Percentiles rank a stretch among this genome's conserved stretches.
Conservation (phyloP, 2,797 vertebrate species). For the Balearica regulorum region DNA sequence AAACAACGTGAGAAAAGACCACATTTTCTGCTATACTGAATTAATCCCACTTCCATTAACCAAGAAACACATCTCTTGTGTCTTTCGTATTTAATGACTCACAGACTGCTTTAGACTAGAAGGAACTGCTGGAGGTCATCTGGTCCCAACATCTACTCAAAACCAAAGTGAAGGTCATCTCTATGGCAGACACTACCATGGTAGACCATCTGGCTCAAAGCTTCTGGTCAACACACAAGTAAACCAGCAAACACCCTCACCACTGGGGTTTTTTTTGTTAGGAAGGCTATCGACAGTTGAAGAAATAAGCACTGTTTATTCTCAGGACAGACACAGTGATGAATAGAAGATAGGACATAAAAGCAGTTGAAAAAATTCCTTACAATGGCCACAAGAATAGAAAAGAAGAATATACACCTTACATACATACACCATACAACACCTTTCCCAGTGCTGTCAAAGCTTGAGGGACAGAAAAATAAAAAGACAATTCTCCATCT, state of each 20-base stretch:
- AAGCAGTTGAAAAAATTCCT: background rate
- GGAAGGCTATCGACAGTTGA: background rate
- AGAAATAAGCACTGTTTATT: background rate
- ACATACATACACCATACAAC: too few species aligned
- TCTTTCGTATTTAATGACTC: background rate
- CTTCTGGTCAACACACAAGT: background rate
- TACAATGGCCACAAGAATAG: background rate
- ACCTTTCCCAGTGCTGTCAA: background rate
- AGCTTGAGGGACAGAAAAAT: background rate
- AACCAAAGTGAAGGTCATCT: background rate
- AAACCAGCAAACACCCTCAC: background rate
- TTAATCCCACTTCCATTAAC: background rate
- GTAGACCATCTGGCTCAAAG: background rate
- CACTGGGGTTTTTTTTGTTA: background rate
- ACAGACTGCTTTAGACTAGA: background rate
- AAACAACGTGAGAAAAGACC: background rate
- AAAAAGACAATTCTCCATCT: background rate
- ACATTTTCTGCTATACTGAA: background rate
- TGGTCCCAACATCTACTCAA: background rate
- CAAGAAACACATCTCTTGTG: background rate
- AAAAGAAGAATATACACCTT: background rate
- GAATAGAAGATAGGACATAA: background rate
- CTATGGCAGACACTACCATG: fast-evolving
- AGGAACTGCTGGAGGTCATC: background rate
- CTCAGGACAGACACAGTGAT: background rate